Evolutionary conservation across 2,888 invertebrate species (phyloP).

Genomic region (Abrostola triplasia): DNA sequence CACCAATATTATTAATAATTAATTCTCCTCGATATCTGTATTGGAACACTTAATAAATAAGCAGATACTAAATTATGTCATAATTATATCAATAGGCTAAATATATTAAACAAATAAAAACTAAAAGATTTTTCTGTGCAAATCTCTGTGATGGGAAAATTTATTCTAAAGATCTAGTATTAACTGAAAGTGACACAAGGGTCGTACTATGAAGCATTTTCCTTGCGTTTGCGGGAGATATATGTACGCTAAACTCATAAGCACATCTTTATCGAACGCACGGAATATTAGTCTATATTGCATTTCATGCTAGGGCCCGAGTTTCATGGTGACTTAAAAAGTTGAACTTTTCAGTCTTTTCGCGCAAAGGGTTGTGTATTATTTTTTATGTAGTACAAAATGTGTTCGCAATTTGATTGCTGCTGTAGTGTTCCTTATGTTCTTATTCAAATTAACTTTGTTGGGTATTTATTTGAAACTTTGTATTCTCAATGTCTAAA

Average conservation of each 20-base stretch:
- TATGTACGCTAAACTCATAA: slow-evolving; percentile 43
- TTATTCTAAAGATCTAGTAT: slow-evolving; percentile 87
- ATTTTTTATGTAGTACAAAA: slow-evolving; percentile 88
- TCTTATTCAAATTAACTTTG: slow-evolving; percentile 80
- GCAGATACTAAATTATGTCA: slow-evolving; percentile 82
- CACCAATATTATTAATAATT: slow-evolving; percentile 76
- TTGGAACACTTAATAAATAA: slow-evolving; percentile 82
- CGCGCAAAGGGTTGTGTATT: slow-evolving; percentile 89
- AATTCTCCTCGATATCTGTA: slow-evolving; percentile 80
- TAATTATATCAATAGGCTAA: slow-evolving; percentile 86
- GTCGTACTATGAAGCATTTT: slow-evolving; percentile 66
- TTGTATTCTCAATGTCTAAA: slow-evolving; percentile 75
- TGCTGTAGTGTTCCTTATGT: slow-evolving; percentile 87
- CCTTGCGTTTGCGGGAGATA: slow-evolving; percentile 52
- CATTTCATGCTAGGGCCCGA: slow-evolving; percentile 64
- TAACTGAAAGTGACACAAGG: slow-evolving; percentile 79
- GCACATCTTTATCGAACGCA: slow-evolving; percentile 50
- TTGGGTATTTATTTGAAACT: slow-evolving; percentile 85
- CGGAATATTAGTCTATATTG: slow-evolving; percentile 52
- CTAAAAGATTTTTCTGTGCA: slow-evolving; percentile 80
- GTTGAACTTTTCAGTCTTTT: slow-evolving; percentile 87
- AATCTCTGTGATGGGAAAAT: slow-evolving; percentile 87
- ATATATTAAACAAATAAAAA: slow-evolving; percentile 58
- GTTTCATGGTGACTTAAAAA: slow-evolving; percentile 82
- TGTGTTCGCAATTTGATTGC: slow-evolving; percentile 89